Base-by-base conservation (phyloP, 2,888 invertebrate genomes). In the Cheilosia pagana region DNA sequence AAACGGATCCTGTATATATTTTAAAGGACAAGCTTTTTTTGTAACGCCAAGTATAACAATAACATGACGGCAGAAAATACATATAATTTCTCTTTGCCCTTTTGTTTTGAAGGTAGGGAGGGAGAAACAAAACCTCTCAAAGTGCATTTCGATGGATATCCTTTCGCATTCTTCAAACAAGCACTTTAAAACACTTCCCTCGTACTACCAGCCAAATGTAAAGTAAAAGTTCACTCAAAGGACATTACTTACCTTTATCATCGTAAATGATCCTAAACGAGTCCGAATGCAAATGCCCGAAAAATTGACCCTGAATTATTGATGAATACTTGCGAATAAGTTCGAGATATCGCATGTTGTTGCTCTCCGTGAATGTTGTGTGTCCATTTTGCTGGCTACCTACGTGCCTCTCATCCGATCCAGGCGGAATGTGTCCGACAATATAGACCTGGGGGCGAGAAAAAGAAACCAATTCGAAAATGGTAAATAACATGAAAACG, bases 221-320 rank as follows among this genome's bases (percentile, higher is more conserved):
- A 14, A 23, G 2, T 50, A 6, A 50, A 23, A 23, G 8, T 50
- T 50, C 43, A 50, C 25, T 57, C 55, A 28, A 70, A 83, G 59
- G 75, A 85, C 55, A 75, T 75, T 75, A 88, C 93, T 92, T 92
- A 96, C 97, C 96, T 90, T 93, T 93, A 86, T 94, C 94, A 90
- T 95, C 96, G 92, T 97, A 96, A 89, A 97, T 95, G 85, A 97
- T 94, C 50, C 98, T 93, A 92, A 98, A 98, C 0, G 97, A 96
- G 90, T 98, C 98, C 60, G 97, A 97, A 92, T 98, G 98, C 87
- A 97, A 94, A 90, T 98, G 98, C 5, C 98, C 98, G 89, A 97
- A 98, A 93, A 98, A 97, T 92, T 98, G 98, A 23, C 97, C 97
- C 31, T 96, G 95, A 88, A 98, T 98, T 88, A 97, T 95, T 88